Base-by-base conservation (phyloP, 64 coral and sea anemone genomes). In the Acropora yongei region DNA sequence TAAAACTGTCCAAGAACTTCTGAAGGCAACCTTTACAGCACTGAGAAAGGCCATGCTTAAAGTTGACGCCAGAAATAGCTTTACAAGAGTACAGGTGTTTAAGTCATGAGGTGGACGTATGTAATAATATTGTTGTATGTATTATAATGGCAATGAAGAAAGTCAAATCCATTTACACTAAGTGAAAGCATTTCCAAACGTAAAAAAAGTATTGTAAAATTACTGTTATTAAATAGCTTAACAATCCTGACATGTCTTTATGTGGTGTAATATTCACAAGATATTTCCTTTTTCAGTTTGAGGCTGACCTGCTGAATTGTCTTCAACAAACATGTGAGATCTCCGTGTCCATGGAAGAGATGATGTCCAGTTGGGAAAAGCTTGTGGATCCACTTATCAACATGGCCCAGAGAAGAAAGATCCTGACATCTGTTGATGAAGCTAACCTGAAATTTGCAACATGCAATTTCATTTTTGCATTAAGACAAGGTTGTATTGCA, bases 271-370 rank as follows among this genome's bases (percentile, higher is more conserved):
- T 30, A 30, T 30, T 30, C 30, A 73, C 19, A 30, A 73, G 69
- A 14, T 11, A 12, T 67, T 67, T 6, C 16, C 30, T 16, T 47
- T 77, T 48, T 48, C 11, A 77, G 75, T 75, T 75, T 75, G 44
- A 77, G 13, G 44, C 44, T 17, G 75, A 77, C 47, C 44, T 77
- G 75, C 44, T 77, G 75, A 77, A 77, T 77, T 77, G 75, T 17
- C 75, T 77, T 8, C 44, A 77, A 77, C 8, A 77, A 10, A 13
- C 16, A 77, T 77, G 14, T 48, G 44, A 9, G 3, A 47, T 77
- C 14, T 2, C 9, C 44, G 3, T 77, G 75, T 48, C 75, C 44
- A 47, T 77, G 9, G 75, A 77, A 77, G 44, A 48, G 9, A 77
- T 77, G 75, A 17, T 77, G 11, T 48, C 44, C 13, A 14, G 9